Evolutionary conservation across 2,888 invertebrate species (phyloP), one percentile per base, ranked within the genome.

Genomic region (Pogonocherus hispidulus): DNA sequence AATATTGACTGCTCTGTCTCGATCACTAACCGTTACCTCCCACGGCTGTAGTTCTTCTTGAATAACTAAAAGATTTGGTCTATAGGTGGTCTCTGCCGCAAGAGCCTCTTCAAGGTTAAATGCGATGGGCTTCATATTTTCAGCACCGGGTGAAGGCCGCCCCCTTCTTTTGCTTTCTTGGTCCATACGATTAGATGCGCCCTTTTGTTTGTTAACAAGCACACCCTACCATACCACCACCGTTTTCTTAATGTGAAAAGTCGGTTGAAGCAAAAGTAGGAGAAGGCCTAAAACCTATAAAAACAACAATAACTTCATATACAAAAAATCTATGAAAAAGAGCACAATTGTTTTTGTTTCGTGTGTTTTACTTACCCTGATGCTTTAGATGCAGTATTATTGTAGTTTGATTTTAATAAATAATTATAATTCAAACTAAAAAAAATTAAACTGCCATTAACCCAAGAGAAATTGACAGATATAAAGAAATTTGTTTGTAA

Each of bases 1-100:
- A 76, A 93, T 92, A 84, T 94, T 93, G 0, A 93, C 94, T 16
- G 94, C 93, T 74, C 92, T 93, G 86, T 95, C 93, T 47, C 95
- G 89, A 51, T 92, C 92, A 52, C 91, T 91, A 60, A 90, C 89
- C 57, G 93, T 93, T 80, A 94, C 92, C 82, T 94, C 94, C 71
- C 91, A 90, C 77, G 79, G 73, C 73, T 76, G 80, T 63, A 75
- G 52, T 60, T 82, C 81, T 64, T 78, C 75, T 63, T 73, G 69
- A 63, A 74, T 73, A 66, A 79, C 76, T 70, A 78, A 69, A 57
- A 82, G 71, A 70, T 81, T 81, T 62, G 80, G 80, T 66, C 78
- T 79, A 69, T 77, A 78, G 63, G 75, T 70, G 46, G 80, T 76
- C 71, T 84, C 84, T 20, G 78, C 74, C 67, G 77, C 74, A 56